phyloP scores from a whole-genome alignment of 1,140 invertebrate species.

The Batillaria attramentaria region DNA sequence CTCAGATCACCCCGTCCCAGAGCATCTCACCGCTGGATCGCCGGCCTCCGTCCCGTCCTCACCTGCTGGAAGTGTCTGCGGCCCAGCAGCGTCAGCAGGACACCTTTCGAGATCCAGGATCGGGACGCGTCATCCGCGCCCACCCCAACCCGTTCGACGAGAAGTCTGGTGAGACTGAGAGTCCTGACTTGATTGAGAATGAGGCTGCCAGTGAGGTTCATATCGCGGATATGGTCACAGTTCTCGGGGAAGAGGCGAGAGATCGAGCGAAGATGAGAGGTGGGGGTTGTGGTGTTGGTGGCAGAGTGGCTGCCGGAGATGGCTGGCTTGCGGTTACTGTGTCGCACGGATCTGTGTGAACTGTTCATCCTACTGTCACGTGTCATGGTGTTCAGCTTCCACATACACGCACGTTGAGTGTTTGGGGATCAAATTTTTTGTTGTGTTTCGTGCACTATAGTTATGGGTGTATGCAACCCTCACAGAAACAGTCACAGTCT shows the following conservation, averaged over 20 bases:
- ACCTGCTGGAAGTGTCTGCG: slow-evolving; percentile 61
- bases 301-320: no score
- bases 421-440: no score
- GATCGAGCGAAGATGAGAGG: neutral
- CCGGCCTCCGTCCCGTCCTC: slow-evolving; percentile 45
- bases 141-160: slow-evolving; percentile 59
- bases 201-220: neutral
- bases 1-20: slow-evolving; percentile 38
- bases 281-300: no score
- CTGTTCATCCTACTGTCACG: no score
- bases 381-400: no score
- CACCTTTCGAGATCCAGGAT: slow-evolving; percentile 38
- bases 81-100: slow-evolving; percentile 63
- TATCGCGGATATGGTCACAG: neutral
- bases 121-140: slow-evolving; percentile 41
- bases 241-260: neutral
- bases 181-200: neutral
- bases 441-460: no score
- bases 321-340: no score
- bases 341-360: no score
- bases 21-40: slow-evolving; percentile 45
- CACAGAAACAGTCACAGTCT: no score
- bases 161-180: neutral
- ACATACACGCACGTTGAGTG: no score
- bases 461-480: no score